These are phyloP conservation scores for Gyps fulvus DNA, from an alignment of 2,113 vertebrate genomes.

Conservation along the genomic window DNA sequence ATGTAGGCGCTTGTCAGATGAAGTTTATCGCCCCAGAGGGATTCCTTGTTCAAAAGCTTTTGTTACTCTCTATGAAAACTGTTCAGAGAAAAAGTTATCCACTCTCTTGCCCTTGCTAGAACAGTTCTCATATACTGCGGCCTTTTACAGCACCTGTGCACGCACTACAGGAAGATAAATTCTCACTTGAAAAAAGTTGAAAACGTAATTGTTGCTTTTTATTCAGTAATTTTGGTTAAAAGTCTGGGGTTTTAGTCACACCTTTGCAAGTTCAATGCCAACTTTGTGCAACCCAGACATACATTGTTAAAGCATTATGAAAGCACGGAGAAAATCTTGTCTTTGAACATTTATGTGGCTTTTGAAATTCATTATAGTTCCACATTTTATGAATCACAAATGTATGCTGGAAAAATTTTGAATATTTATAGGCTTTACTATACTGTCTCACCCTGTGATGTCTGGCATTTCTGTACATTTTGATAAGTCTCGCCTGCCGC, in stretches of 20 bases:
- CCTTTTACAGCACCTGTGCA: background rate
- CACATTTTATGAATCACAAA: background rate
- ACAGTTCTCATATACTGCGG: background rate
- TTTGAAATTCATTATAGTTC: background rate
- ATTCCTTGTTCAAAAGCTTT: background rate
- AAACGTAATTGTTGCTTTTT: background rate
- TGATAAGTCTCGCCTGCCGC: background rate
- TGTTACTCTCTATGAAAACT: background rate
- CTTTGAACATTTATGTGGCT: background rate
- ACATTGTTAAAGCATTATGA: background rate
- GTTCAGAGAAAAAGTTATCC: background rate
- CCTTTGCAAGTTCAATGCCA: background rate
- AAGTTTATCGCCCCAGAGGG: background rate
- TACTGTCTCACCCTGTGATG: background rate
- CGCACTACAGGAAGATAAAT: background rate
- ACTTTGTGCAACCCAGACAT: background rate
- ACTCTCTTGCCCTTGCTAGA: rapidly evolving
- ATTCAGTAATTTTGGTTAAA: background rate
- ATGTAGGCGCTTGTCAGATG: rapidly evolving
- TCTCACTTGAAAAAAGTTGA: background rate
- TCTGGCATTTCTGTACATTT: background rate
- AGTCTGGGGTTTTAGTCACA: background rate
- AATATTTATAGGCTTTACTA: background rate
- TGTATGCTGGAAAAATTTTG: background rate
- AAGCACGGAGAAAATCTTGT: background rate